Conservation (phyloP, 2,888 invertebrate species). For the Ochropleura leucogaster region DNA sequence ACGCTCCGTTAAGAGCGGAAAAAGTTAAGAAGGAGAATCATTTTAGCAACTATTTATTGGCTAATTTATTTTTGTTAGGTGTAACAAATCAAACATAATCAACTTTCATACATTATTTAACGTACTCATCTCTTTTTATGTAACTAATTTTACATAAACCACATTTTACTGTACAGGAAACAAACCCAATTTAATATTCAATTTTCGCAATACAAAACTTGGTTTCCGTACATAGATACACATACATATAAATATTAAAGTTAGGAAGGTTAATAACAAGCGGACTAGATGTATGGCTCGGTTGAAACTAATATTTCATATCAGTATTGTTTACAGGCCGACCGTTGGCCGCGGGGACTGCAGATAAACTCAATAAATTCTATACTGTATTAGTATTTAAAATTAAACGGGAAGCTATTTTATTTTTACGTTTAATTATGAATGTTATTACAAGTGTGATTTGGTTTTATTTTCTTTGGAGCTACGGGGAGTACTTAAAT, state of each 20-base stretch:
- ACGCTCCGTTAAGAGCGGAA: too few species aligned
- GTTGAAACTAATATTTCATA: conserved; percentile 80
- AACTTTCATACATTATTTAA: not conserved
- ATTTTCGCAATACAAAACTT: conserved; percentile 61
- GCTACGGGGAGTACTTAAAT: conserved; percentile 8
- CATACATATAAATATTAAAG: conserved; percentile 64
- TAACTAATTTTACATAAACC: not conserved
- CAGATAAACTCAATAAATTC: conserved; percentile 70
- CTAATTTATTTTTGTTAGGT: too few species aligned
- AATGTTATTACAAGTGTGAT: conserved; percentile 55
- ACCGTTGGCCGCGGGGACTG: conserved; percentile 73
- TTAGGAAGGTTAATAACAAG: conserved; percentile 72
- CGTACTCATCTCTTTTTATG: not conserved
- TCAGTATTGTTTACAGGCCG: conserved; percentile 79
- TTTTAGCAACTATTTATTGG: too few species aligned
- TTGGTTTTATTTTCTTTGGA: conserved; percentile 37
- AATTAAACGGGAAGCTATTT: conserved; percentile 60
- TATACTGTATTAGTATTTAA: conserved; percentile 67
- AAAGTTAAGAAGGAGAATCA: too few species aligned
- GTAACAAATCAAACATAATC: not conserved
- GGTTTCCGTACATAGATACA: conserved; percentile 47
- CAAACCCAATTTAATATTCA: conserved; percentile 49
- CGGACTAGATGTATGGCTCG: conserved; percentile 73
- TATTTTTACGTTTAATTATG: conserved; percentile 57
- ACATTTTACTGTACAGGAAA: conserved; percentile 28